These are phyloP conservation scores for Endomychus coccineus DNA, from an alignment of 2,888 invertebrate species.

Conservation along the genomic window DNA sequence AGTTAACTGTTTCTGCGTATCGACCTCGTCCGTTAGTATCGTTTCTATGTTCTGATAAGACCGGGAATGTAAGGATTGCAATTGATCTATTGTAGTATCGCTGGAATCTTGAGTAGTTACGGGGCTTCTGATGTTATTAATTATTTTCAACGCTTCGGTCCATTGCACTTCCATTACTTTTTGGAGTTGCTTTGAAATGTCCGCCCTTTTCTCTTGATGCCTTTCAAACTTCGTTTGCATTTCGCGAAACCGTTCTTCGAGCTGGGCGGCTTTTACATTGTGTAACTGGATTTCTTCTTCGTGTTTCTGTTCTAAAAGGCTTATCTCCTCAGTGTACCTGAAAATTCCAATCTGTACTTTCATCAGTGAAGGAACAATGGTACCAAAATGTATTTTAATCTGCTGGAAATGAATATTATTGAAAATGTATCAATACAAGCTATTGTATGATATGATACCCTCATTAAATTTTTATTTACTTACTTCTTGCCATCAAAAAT, in stretches of 20 bases:
- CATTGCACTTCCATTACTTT: conserved; percentile 70
- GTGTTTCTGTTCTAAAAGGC: conserved; percentile 70
- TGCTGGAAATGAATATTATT: too few species aligned
- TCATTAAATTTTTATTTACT: too few species aligned
- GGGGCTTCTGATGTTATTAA: conserved; percentile 44
- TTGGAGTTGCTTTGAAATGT: conserved; percentile 68
- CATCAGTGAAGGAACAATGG: too few species aligned
- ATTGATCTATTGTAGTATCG: conserved; percentile 28
- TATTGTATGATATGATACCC: too few species aligned
- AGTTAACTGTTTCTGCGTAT: conserved; percentile 16
- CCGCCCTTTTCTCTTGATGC: conserved; percentile 50
- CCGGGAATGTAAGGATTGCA: conserved; percentile 33
- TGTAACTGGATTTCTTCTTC: conserved; percentile 68
- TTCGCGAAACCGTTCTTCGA: conserved; percentile 57
- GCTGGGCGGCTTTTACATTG: conserved; percentile 62
- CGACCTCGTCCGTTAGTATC: conserved; percentile 23
- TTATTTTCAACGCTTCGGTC: conserved; percentile 66
- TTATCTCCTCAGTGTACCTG: conserved; percentile 69
- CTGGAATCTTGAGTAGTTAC: conserved; percentile 16
- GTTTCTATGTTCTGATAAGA: conserved; percentile 34
- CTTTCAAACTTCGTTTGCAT: conserved; percentile 53
- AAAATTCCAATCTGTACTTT: too few species aligned
- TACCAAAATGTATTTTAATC: too few species aligned
- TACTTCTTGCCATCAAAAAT: too few species aligned
- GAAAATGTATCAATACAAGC: too few species aligned